Evolutionary conservation across 92 coral and sea anemone species (phyloP).

Genomic region (Pocillopora meandrina): DNA sequence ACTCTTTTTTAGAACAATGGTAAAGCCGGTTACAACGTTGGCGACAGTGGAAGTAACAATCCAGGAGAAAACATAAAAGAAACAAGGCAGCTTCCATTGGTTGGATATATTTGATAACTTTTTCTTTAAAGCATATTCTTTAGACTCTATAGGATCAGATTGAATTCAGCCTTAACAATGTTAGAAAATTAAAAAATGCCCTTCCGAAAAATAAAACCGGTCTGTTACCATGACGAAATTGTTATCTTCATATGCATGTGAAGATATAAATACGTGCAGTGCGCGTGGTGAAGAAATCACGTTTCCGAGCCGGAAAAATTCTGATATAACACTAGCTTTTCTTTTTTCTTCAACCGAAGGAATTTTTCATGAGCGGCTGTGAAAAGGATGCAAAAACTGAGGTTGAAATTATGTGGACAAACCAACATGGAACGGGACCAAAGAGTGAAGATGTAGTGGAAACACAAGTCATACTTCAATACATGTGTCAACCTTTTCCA

Average conservation of each 20-base stretch:
- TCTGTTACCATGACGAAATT: too few species aligned
- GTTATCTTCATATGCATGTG: too few species aligned
- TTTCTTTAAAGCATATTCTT: too few species aligned
- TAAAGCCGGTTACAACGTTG: slow-evolving; percentile 65
- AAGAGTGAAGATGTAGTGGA: slow-evolving; percentile 51
- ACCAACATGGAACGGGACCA: slow-evolving; percentile 65
- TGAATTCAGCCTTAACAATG: too few species aligned
- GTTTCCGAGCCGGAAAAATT: too few species aligned
- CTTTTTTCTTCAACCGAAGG: neutral
- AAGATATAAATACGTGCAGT: too few species aligned
- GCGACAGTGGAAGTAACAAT: slow-evolving; percentile 36
- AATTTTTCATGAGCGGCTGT: slow-evolving; percentile 42
- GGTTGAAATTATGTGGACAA: slow-evolving; percentile 59
- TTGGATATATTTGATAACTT: neutral
- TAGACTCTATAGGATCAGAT: too few species aligned
- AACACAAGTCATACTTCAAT: slow-evolving; percentile 60
- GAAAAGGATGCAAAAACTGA: slow-evolving; percentile 38
- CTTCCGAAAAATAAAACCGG: too few species aligned
- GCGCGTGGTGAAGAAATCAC: too few species aligned
- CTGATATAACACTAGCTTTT: too few species aligned
- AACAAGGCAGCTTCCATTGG: slow-evolving; percentile 48
- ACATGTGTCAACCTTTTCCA: slow-evolving; percentile 49
- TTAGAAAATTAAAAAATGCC: too few species aligned
- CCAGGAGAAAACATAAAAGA: slow-evolving; percentile 33
- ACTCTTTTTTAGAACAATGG: slow-evolving; percentile 47